Evolutionary conservation across 2,797 vertebrate genomes (phyloP), one percentile per base, ranked within the genome.

Genomic region (Manis javanica): DNA sequence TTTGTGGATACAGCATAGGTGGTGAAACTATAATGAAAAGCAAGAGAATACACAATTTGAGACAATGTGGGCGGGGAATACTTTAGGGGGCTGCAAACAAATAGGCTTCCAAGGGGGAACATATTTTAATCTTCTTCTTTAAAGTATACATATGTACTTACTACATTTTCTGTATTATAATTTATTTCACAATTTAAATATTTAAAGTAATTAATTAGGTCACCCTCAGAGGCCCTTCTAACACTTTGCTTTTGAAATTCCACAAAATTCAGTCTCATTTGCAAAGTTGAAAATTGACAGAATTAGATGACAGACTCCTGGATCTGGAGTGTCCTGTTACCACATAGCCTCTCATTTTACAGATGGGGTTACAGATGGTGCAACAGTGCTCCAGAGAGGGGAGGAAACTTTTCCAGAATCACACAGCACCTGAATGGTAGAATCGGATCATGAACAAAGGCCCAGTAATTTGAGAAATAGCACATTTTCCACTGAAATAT

Each of bases 171-270:
- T 83, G 3, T 77, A n/a, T 85, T 26, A 57, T 57, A 26, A 31
- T 88, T 10, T 87, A 87, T 66, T 87, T 93, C 42, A 59, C 24
- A 84, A 63, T 86, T 46, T 78, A 83, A 94, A n/a, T 75, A 10
- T 77, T 90, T 96, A 66, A 88, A 91, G 63, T 68, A 94, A 64
- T 93, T 42, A 91, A 68, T 53, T 90, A 90, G 57, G 66, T 92
- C 15, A n/a, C 46, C 13, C 46, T 79, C 37, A 16, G 57, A 49
- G n/a, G 29, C 12, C 19, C 14, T 55, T 59, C 92, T 57, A 86
- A 51, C 23, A 39, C 7, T 85, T 64, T 31, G 77, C 86, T 72
- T 87, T 89, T 95, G 86, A 87, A 91, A 82, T 85, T 82, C 81
- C 39, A 1, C 57, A 81, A 95, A 55, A 79, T 46, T 90, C 55